Evolutionary conservation across 2,888 invertebrate genomes (phyloP).

Genomic region (Lomographa bimaculata): DNA sequence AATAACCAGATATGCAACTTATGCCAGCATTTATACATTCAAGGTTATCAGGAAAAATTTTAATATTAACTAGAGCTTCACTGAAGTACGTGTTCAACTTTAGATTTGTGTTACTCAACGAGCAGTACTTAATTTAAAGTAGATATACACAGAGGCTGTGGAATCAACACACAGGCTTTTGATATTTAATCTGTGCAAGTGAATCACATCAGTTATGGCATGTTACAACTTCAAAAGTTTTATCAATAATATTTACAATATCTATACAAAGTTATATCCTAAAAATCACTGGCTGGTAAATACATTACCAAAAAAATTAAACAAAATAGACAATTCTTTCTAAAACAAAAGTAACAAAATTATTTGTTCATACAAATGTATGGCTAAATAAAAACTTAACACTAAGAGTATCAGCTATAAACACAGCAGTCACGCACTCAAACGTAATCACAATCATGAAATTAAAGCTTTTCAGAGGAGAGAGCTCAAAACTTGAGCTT

Average conservation of each 20-base stretch:
- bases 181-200: no score
- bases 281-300: slow-evolving; percentile 35
- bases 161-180: slow-evolving; percentile 7
- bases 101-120: not conserved
- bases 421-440: slow-evolving; percentile 39
- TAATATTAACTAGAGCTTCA: no score
- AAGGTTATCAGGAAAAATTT: no score
- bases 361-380: slow-evolving; percentile 40
- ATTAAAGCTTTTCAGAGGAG: slow-evolving; percentile 69
- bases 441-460: slow-evolving; percentile 55
- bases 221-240: slow-evolving; percentile 20
- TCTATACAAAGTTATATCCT: slow-evolving; percentile 27
- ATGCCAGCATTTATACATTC: no score
- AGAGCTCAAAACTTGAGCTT: slow-evolving; percentile 85
- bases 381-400: slow-evolving; percentile 64
- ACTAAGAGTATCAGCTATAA: slow-evolving; percentile 50
- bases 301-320: slow-evolving; percentile 44
- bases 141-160: not conserved
- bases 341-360: slow-evolving; percentile 75
- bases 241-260: slow-evolving; percentile 23
- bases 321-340: slow-evolving; percentile 68
- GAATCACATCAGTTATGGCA: slow-evolving; percentile 23
- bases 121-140: slow-evolving; percentile 3
- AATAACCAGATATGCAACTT: no score
- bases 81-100: no score